Evolutionary conservation across 2,888 invertebrate genomes (phyloP).

Genomic region (Amblyteles armatorius): DNA sequence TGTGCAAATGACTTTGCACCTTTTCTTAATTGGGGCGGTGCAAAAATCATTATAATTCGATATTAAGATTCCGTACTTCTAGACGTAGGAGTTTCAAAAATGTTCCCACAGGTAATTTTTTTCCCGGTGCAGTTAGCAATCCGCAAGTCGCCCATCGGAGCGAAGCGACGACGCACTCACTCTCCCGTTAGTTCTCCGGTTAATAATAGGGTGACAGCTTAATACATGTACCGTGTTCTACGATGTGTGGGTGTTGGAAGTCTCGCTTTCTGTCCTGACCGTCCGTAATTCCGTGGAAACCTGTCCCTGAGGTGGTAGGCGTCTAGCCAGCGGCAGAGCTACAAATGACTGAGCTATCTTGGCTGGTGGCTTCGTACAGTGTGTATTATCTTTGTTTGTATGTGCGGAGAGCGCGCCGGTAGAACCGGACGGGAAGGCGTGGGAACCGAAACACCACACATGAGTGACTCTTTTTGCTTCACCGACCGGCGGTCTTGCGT

Average conservation of each 20-base stretch:
- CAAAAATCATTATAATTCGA: too few species aligned
- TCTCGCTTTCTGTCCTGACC: conserved; percentile 17
- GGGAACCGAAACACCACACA: conserved; percentile 52
- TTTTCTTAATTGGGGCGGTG: too few species aligned
- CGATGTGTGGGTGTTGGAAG: conserved; percentile 11
- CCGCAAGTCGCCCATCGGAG: background rate
- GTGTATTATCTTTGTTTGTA: conserved; percentile 29
- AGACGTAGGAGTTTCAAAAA: too few species aligned
- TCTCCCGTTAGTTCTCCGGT: background rate
- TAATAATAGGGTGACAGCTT: background rate
- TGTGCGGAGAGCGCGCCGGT: conserved; percentile 3
- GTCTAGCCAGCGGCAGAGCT: background rate
- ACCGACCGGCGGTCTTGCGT: conserved; percentile 13
- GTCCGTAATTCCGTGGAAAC: conserved; percentile 37
- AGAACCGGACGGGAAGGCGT: conserved; percentile 38
- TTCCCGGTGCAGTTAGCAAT: background rate
- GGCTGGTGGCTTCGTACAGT: background rate
- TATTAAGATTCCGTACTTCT: too few species aligned
- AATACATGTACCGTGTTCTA: background rate
- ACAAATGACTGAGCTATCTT: conserved; percentile 12
- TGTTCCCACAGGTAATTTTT: background rate
- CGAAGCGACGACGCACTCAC: background rate
- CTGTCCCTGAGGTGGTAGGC: conserved; percentile 22
- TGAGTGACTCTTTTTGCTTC: conserved; percentile 43
- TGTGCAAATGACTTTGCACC: too few species aligned